Evolutionary conservation across 2,797 vertebrate species (phyloP).

Genomic region (Sciurus carolinensis): DNA sequence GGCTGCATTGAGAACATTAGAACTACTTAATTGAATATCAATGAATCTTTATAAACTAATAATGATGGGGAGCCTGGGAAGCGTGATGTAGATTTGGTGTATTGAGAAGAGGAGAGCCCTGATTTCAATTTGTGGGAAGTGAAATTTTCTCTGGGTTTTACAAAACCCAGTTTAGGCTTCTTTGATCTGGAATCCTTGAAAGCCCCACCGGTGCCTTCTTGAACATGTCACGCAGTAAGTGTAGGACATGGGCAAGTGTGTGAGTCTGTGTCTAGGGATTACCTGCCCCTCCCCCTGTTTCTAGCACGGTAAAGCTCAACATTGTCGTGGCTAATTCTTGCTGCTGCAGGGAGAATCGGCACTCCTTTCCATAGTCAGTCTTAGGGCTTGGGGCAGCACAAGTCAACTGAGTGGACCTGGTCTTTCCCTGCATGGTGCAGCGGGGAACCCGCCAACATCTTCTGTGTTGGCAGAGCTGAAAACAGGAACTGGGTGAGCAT

Average conservation of each 20-base stretch:
- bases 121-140: constrained; percentile 80
- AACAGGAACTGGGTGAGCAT: background rate
- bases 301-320: background rate
- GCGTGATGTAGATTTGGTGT: constrained; percentile 63
- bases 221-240: constrained; percentile 59
- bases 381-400: background rate
- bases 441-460: background rate
- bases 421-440: background rate
- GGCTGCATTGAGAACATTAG: constrained; percentile 83
- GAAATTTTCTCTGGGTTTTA: constrained; percentile 77
- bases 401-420: background rate
- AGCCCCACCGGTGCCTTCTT: constrained; percentile 63
- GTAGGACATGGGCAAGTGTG: constrained; percentile 8
- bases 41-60: constrained; percentile 85
- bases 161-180: constrained; percentile 71
- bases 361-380: background rate
- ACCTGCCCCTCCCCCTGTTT: background rate
- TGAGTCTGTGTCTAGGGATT: background rate
- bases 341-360: constrained; percentile 10
- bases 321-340: background rate
- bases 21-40: constrained; percentile 87
- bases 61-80: constrained; percentile 81
- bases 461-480: background rate
- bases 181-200: constrained; percentile 79
- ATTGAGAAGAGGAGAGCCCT: constrained; percentile 62